Evolutionary conservation across 2,888 invertebrate species (phyloP), one percentile per base, ranked within the genome.

Genomic region (Ellobium chinense): DNA sequence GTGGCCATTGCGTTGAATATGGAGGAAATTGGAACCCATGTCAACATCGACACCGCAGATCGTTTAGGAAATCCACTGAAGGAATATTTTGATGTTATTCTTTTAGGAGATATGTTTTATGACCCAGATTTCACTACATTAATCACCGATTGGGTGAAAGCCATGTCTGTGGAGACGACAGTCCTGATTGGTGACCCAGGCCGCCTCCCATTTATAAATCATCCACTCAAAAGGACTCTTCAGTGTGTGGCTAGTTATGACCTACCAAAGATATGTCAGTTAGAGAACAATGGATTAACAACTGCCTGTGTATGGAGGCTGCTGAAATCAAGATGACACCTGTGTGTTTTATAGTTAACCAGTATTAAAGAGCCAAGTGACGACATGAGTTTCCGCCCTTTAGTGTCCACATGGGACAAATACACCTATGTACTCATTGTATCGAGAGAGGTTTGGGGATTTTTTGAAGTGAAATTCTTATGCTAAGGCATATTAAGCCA

Each of bases 51-150:
- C 96, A 96, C 96, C 96, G 96, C 96, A 3, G 89, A 91, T 37
- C 34, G 29, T 82, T 81, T 92, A 62, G 87, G 91, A 85, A 90
- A 90, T 34, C 77, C 82, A 58, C 0, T 62, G 1, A 37, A 79
- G 37, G 9, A 79, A 5, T 56, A 92, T 9, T 94, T 94, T 88
- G 95, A 95, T 85, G 93, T 94, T 1, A 92, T 96, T 82, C 91
- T 96, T n/a, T 92, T 96, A 56, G 96, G 96, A 0, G 96, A 96
- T 89, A 94, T 96, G 94, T 95, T 96, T 86, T 96, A 96, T 89
- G 95, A 96, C 88, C 94, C 84, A 54, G 74, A 84, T 4, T 88
- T 91, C 76, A 82, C 87, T 18, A 73, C 86, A 56, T 76, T 58
- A n/a, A 82, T 91, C 5, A 77, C 84, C 24, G 69, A 84, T 36